Evolutionary conservation across 2,113 vertebrate species (phyloP).

Genomic region (Rhagologus leucostigma): DNA sequence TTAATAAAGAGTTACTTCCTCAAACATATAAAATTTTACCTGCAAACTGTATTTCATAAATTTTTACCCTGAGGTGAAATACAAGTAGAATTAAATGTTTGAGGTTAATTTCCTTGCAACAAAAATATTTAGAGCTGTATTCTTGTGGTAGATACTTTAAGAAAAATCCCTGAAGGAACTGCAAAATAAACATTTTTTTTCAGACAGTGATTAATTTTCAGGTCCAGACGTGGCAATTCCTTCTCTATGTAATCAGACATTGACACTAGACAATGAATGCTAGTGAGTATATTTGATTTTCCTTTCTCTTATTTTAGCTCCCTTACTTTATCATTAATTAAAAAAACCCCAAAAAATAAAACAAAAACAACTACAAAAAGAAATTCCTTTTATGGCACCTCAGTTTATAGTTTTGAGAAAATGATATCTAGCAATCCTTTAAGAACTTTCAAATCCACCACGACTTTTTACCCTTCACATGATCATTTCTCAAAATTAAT

Average conservation of each 20-base stretch:
- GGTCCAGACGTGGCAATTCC: background rate
- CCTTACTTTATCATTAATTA: background rate
- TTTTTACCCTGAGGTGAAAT: background rate
- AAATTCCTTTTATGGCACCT: background rate
- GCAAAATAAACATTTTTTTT: rapidly evolving
- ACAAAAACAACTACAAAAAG: rapidly evolving
- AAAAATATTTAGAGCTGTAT: background rate
- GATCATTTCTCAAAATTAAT: background rate
- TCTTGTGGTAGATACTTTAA: background rate
- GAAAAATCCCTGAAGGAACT: background rate
- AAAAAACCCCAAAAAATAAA: background rate
- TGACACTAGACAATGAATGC: background rate
- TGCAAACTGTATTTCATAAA: background rate
- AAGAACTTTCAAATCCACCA: background rate
- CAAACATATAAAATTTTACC: background rate
- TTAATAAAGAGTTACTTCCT: background rate
- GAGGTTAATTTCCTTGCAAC: background rate
- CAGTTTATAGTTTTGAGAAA: background rate
- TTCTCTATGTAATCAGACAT: background rate
- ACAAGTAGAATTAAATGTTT: background rate
- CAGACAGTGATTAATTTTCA: background rate
- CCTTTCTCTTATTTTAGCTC: background rate
- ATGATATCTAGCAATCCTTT: background rate
- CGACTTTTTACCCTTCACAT: background rate
- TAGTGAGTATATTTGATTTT: background rate